Base-by-base conservation (phyloP, 2,113 vertebrate species). In the Corythoichthys haematopterus region DNA sequence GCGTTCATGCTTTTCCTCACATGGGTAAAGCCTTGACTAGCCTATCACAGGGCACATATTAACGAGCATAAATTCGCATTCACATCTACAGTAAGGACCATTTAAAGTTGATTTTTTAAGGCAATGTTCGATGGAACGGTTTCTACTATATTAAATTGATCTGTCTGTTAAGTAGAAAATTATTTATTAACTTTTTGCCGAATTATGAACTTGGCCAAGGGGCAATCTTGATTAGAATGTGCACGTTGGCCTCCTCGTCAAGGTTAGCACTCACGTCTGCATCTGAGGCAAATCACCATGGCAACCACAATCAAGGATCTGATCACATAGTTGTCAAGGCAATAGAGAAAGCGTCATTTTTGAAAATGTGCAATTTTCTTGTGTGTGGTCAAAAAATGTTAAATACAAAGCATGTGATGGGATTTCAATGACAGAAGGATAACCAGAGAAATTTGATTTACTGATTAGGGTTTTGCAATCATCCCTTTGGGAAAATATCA, bases 301-400 rank as follows among this genome's bases (percentile, higher is more conserved):
- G 87, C 81, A 88, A 87, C 87, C 8, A 45, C 66, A 86, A 87
- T 86, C 80, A 85, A 84, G 74, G 76, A 77, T 88, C 70, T 74
- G 82, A 84, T 85, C 75, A 57, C 20, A 8, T 15, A 52, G 83
- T 87, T 84, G 84, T 87, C 85, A 84, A 83, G 84, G 84, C 86
- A 85, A 85, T 76, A 64, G 63, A 78, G 71, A 69, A 69, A 69
- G 69, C 72, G 83, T 85, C 82, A 82, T 70, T 67, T 56, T 64
- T 71, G 53, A 71, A 74, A 52, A 43, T 52, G 55, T 65, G 64
- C 56, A 40, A 45, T 59, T 63, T 57, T 0, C 46, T 55, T 66
- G 64, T 67, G 7, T 33, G 3, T 6, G 2, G 12, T 68, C 10
- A 65, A 10, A 2, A 14, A 11, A 76, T 36, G 15, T 28, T 20